A percentile compares a stretch with the other conserved stretches of the same genome.
phyloP scores from a whole-genome alignment of 64 coral and sea anemone species.

The Hydrozoanthus tunicans region DNA sequence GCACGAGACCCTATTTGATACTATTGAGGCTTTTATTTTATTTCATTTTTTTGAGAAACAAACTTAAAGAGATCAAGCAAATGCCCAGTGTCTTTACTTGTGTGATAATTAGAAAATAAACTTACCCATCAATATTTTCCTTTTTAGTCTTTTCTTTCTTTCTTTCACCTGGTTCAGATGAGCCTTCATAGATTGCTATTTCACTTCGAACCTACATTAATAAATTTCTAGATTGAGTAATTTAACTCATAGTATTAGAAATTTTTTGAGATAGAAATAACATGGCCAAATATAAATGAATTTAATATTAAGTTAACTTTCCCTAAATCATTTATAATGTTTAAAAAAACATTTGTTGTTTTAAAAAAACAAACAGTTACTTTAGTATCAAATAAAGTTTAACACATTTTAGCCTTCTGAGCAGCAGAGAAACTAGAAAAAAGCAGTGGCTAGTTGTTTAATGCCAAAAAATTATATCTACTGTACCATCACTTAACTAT shows the following conservation, averaged over 20 bases:
- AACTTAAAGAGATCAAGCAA: background rate
- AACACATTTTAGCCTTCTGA: no score
- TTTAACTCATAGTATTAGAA: background rate
- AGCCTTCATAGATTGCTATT: conserved; percentile 73
- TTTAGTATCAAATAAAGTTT: no score
- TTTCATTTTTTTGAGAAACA: background rate
- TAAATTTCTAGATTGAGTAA: background rate
- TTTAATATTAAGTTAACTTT: no score
- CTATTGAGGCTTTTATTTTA: no score
- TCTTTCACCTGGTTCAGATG: conserved; percentile 64
- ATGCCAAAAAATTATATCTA: no score
- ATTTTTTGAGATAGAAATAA: background rate
- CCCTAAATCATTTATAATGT: no score
- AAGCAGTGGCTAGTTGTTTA: no score
- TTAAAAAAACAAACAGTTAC: no score
- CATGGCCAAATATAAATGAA: background rate
- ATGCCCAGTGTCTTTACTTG: background rate
- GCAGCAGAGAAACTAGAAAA: no score
- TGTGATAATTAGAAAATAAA: background rate
- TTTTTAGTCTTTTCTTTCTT: conserved; percentile 69
- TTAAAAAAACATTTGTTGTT: no score
- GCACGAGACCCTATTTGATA: no score
- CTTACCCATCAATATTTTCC: conserved; percentile 75
- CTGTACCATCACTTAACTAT: no score
- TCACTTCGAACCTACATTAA: conserved; percentile 87